phyloP scores from a whole-genome alignment of 2,888 invertebrate genomes.

The Agrotis segetum region DNA sequence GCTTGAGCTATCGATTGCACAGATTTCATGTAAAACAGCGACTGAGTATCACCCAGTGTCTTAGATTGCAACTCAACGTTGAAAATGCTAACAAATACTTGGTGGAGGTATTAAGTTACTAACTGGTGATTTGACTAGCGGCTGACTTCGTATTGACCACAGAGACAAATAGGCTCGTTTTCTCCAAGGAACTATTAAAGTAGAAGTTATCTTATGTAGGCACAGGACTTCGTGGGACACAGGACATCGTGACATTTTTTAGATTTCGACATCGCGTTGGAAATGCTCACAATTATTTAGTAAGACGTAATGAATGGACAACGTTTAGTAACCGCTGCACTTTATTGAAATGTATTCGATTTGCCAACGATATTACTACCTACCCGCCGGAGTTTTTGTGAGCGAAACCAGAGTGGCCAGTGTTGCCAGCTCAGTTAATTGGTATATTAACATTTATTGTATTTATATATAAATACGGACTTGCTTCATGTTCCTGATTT shows the following conservation, averaged over 20 bases:
- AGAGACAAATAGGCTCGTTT: not conserved
- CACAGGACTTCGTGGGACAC: not conserved
- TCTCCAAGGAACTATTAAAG: not conserved
- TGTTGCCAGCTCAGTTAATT: constrained; percentile 30
- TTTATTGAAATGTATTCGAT: constrained; percentile 44
- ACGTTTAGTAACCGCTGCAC: constrained; percentile 5
- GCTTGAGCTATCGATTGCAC: too few species aligned
- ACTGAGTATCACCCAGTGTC: not conserved
- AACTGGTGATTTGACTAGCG: not conserved
- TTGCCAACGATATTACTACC: constrained; percentile 26
- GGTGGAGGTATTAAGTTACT: not conserved
- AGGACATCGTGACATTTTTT: not conserved
- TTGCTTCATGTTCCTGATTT: constrained; percentile 27
- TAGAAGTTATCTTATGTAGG: not conserved
- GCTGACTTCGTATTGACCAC: not conserved
- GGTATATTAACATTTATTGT: constrained; percentile 35
- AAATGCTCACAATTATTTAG: constrained; percentile 32
- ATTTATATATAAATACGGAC: constrained; percentile 4
- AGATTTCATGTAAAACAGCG: too few species aligned
- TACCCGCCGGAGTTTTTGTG: constrained; percentile 30
- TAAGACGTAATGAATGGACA: constrained; percentile 26
- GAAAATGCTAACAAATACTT: too few species aligned
- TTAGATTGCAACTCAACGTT: not conserved
- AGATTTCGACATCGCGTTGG: constrained; percentile 5
- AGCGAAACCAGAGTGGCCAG: constrained; percentile 1